A percentile compares a stretch with the other conserved stretches of the same genome.
Evolutionary conservation across 1,140 invertebrate species (phyloP).

Genomic region (Neocloeon triangulifer): DNA sequence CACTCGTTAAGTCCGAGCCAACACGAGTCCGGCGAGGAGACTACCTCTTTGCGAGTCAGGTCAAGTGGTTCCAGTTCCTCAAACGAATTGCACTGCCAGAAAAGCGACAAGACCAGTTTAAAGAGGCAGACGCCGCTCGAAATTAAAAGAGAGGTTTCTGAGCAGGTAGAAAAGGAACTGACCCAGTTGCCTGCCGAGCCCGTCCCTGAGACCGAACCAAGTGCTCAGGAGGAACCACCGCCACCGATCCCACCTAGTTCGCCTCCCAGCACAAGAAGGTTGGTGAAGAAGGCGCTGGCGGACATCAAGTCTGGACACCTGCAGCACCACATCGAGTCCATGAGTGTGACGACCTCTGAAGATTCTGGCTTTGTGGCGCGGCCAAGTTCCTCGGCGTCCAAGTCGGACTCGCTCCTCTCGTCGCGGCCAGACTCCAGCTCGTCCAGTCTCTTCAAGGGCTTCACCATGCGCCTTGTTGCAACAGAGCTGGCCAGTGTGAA

Average conservation of each 20-base stretch:
- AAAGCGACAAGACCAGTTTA: too few relatives aligned
- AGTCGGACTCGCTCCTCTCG: slow-evolving; percentile 11
- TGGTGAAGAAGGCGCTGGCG: background rate
- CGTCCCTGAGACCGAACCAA: too few relatives aligned
- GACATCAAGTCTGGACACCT: slow-evolving; percentile 7
- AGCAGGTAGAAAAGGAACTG: too few relatives aligned
- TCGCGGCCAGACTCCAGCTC: slow-evolving; percentile 11
- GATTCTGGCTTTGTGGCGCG: slow-evolving; percentile 12
- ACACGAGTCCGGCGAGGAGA: too few relatives aligned
- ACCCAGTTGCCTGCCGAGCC: too few relatives aligned
- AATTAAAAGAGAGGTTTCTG: too few relatives aligned
- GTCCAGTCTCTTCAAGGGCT: slow-evolving; percentile 10
- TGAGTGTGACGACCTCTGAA: slow-evolving; percentile 10
- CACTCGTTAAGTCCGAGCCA: too few relatives aligned
- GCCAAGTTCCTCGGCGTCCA: slow-evolving; percentile 15
- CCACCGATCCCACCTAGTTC: slow-evolving; percentile 6
- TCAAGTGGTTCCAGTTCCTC: too few relatives aligned
- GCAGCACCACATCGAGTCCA: slow-evolving; percentile 8
- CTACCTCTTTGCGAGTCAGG: too few relatives aligned
- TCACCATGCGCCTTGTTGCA: slow-evolving; percentile 12
- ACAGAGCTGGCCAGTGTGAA: slow-evolving; percentile 12
- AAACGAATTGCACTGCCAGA: too few relatives aligned
- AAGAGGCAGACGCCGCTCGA: too few relatives aligned
- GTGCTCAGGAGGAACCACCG: slow-evolving; percentile 9
- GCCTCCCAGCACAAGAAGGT: background rate